Evolutionary conservation across 2,888 invertebrate genomes (phyloP).

Genomic region (Patella ulyssiponensis): DNA sequence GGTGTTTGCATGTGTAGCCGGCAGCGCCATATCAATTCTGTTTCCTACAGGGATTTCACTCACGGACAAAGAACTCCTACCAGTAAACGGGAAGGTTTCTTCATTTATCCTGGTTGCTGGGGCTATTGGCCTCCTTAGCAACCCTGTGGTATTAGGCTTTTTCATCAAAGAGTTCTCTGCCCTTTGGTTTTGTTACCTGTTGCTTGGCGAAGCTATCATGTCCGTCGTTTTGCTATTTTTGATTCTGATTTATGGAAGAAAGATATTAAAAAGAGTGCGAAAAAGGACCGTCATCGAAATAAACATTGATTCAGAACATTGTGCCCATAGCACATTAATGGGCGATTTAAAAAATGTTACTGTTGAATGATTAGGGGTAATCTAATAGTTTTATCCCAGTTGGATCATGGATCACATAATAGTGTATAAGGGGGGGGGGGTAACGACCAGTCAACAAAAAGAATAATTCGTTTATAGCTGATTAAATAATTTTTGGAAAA

Average conservation of each 20-base stretch:
- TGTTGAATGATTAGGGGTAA: too few relatives aligned
- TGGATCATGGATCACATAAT: too few relatives aligned
- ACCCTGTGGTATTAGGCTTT: not conserved
- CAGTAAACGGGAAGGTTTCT: not conserved
- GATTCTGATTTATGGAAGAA: not conserved
- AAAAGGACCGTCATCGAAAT: not conserved
- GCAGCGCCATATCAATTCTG: not conserved
- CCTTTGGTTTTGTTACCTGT: not conserved
- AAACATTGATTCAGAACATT: too few relatives aligned
- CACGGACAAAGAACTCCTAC: not conserved
- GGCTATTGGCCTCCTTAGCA: not conserved
- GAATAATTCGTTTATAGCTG: too few relatives aligned
- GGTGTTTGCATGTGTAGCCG: not conserved
- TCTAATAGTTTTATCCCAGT: too few relatives aligned
- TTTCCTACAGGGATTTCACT: not conserved
- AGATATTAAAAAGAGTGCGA: not conserved
- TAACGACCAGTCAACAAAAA: too few relatives aligned
- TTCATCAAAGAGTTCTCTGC: conserved; percentile 3
- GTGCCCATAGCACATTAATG: too few relatives aligned
- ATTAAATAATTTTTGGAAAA: too few relatives aligned
- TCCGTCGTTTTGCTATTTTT: not conserved
- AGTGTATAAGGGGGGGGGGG: too few relatives aligned
- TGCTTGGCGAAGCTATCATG: not conserved
- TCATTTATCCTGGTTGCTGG: not conserved
- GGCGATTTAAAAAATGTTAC: too few relatives aligned